Percentiles rank a stretch among this genome's conserved stretches.
Evolutionary conservation across 1,140 invertebrate genomes (phyloP).

Genomic region (Frieseomelitta varia): DNA sequence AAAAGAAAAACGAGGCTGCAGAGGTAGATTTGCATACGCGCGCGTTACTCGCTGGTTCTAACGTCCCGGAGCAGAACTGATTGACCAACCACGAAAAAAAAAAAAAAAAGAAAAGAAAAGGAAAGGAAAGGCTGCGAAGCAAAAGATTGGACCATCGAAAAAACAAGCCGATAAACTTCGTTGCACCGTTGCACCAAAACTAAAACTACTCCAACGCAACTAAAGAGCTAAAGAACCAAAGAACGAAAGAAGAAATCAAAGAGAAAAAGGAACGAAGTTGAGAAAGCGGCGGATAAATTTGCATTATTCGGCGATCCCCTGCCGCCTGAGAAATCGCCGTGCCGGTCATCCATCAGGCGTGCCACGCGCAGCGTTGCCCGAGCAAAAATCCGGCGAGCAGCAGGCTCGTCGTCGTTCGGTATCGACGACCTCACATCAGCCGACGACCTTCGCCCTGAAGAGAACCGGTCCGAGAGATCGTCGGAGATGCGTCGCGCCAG

Average conservation of each 20-base stretch:
- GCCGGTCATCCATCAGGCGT: background rate
- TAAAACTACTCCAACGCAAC: background rate
- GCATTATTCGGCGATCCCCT: no score
- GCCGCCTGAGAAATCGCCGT: background rate
- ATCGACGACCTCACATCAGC: constrained; percentile 48
- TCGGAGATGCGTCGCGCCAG: constrained; percentile 29
- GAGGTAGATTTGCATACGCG: no score
- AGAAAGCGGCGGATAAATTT: background rate
- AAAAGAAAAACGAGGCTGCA: no score
- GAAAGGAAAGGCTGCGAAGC: background rate
- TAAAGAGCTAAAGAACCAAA: background rate
- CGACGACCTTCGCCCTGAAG: constrained; percentile 53
- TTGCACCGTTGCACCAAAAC: background rate
- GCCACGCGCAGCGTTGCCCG: background rate
- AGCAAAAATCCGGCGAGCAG: constrained; percentile 21
- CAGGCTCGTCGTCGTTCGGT: constrained; percentile 1
- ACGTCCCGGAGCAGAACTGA: no score
- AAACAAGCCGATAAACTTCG: background rate
- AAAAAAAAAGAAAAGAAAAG: no score
- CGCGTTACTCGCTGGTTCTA: no score
- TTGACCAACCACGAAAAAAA: no score
- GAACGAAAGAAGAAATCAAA: background rate
- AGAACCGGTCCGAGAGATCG: constrained; percentile 32
- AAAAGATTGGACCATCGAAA: background rate
- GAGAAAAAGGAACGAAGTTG: no score